Base-by-base conservation (phyloP, 2,797 vertebrate species). In the Pampus argenteus region DNA sequence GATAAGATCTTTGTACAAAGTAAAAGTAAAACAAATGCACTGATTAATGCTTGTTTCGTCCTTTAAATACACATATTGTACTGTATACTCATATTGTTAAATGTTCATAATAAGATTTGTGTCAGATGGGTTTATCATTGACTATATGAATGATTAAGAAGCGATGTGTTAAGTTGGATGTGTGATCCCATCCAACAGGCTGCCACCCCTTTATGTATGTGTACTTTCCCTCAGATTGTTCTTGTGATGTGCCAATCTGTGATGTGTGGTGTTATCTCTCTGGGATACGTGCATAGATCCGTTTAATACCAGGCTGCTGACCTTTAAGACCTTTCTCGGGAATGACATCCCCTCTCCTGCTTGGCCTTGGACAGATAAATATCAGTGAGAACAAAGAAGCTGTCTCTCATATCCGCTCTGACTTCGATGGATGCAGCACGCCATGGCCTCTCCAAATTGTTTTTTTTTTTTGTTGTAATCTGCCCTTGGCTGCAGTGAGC, bases 371-470 rank as follows among this genome's bases (percentile, higher is more conserved):
- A 78, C 58, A 51, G 74, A 88, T 84, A 85, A 85, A 86, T 84
- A 86, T 84, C 85, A 79, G 63, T 55, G 47, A 67, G 86, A 84
- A 89, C 79, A 87, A 87, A 84, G 62, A 73, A 64, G 64, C 61
- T 60, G 55, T 52, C 28, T 84, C 76, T 78, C 70, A 76, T 82
- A 76, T 85, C 74, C 66, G 57, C 67, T 65, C 63, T 28, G 63
- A 62, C 71, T 78, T 42, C 7, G 7, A 40, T 71, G 57, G 66
- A 66, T n/a, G 25, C 70, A 59, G 66, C 44, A 55, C 2, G 13
- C 66, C 34, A 36, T 1, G 5, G 73, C 71, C 67, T 40, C 52
- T 76, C 56, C 55, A 84, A 79, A 86, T 83, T 52, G 66, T n/a
- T 66, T 78, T 17, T 31, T 7, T 22, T 50, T 84, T 86, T 72